Percentiles rank a stretch among this genome's conserved stretches.
phyloP scores from a whole-genome alignment of 2,888 invertebrate genomes.

The Drosophila demipolita region DNA sequence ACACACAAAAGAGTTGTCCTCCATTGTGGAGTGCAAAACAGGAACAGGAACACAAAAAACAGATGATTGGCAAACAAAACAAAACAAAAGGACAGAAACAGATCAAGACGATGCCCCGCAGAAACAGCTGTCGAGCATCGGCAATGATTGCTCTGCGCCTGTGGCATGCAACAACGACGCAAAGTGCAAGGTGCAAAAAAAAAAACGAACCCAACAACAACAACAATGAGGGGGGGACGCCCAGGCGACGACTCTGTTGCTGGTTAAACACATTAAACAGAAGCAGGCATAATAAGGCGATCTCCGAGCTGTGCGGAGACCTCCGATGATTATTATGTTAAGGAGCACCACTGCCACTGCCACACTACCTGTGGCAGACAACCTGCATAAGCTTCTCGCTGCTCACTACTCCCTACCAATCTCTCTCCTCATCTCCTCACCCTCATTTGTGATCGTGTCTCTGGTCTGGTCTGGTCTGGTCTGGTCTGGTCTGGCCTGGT shows the following conservation, averaged over 20 bases:
- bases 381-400: conserved; percentile 44
- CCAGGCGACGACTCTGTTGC: conserved; percentile 18
- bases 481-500: background rate
- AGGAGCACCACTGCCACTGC: conserved; percentile 19
- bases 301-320: conserved; percentile 20
- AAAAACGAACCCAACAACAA: conserved; percentile 9
- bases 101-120: conserved; percentile 34
- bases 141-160: conserved; percentile 30
- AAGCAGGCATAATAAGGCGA: conserved; percentile 72
- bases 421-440: conserved; percentile 18
- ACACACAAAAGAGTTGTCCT: conserved; percentile 50
- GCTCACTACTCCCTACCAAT: conserved; percentile 7
- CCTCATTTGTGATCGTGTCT: background rate
- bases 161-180: conserved; percentile 46
- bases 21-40: conserved; percentile 1
- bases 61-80: conserved; percentile 57
- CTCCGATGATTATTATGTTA: conserved; percentile 63
- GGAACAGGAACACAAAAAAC: conserved; percentile 41
- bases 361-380: conserved; percentile 44
- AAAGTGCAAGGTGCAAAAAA: conserved; percentile 75
- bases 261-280: conserved; percentile 59
- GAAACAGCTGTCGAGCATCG: conserved; percentile 73
- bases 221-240: conserved; percentile 20
- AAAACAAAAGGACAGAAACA: conserved; percentile 57
- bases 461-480: background rate